Conservation (phyloP, 1,140 invertebrate genomes). For the Cryptotermes secundus region DNA sequence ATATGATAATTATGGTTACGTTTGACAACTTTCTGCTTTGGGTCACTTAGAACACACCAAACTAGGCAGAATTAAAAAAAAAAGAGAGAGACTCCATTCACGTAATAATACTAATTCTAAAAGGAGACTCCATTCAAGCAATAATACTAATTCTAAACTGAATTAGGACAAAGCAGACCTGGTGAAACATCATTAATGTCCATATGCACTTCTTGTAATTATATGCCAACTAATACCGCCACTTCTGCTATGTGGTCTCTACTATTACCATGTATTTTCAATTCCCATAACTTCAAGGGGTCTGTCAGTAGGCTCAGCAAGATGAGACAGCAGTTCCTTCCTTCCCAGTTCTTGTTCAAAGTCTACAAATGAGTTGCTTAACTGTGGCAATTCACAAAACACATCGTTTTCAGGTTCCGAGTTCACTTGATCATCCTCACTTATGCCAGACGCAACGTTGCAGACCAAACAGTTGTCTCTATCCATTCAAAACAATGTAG, state of each 20-base stretch:
- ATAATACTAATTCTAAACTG: no score
- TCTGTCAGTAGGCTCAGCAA: slow-evolving; percentile 37
- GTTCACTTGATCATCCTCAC: slow-evolving; percentile 20
- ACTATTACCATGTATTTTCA: slow-evolving; percentile 49
- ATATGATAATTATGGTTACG: no score
- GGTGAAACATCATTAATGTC: neutral
- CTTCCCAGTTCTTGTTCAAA: slow-evolving; percentile 12
- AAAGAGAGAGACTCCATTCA: no score
- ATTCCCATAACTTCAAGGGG: slow-evolving; percentile 48
- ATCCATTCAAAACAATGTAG: slow-evolving; percentile 33
- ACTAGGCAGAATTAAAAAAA: no score
- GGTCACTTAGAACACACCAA: no score
- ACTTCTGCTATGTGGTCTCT: neutral
- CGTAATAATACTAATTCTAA: no score
- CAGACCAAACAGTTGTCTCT: neutral
- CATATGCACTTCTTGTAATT: neutral
- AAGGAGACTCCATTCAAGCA: no score
- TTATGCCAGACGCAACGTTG: neutral
- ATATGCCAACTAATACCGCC: neutral
- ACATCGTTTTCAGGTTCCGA: slow-evolving; percentile 8
- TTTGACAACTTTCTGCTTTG: no score
- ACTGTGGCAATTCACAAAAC: neutral
- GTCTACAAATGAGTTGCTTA: slow-evolving; percentile 23
- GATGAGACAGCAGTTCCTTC: slow-evolving; percentile 20
- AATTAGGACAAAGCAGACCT: no score